A percentile compares a stretch with the other conserved stretches of the same genome.
These are phyloP conservation scores for Prochilodus magdalenae DNA, from an alignment of 2,113 vertebrate genomes.

Conservation along the genomic window DNA sequence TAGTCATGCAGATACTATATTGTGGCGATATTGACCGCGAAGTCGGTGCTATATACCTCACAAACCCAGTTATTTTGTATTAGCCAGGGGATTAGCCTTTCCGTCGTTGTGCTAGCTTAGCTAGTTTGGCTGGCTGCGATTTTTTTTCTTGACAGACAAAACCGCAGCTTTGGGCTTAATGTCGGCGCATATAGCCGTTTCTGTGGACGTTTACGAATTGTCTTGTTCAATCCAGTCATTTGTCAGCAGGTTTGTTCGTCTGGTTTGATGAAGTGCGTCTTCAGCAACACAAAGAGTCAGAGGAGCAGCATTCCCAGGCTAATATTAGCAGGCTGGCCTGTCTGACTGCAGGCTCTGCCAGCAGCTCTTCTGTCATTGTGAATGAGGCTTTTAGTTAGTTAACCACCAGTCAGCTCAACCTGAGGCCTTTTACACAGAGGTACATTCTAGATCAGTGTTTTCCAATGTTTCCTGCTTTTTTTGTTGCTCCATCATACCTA, in stretches of 20 bases:
- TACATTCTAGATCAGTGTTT: not conserved
- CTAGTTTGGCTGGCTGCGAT: constrained; percentile 37
- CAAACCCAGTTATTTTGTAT: constrained; percentile 23
- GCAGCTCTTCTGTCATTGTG: not conserved
- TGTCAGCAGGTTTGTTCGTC: not conserved
- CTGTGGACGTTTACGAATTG: not conserved
- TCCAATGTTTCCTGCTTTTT: not conserved
- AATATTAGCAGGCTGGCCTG: constrained; percentile 34
- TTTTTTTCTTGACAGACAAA: constrained; percentile 49
- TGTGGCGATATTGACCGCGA: not conserved
- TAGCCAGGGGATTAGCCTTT: constrained; percentile 22
- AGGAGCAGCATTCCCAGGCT: constrained; percentile 23
- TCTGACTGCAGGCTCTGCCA: not conserved
- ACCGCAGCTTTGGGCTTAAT: not conserved
- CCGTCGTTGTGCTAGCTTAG: not conserved
- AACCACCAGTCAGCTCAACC: not conserved
- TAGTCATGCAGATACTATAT: not conserved
- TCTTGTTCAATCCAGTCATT: not conserved
- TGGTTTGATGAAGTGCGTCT: not conserved
- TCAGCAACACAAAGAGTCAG: constrained; percentile 48
- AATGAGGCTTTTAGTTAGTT: not conserved
- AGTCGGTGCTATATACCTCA: not conserved
- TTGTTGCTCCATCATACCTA: not conserved
- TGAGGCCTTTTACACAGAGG: not conserved
- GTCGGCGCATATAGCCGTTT: not conserved